Evolutionary conservation across 2,113 vertebrate species (phyloP), one percentile per base, ranked within the genome.

Genomic region (Mirounga angustirostris): DNA sequence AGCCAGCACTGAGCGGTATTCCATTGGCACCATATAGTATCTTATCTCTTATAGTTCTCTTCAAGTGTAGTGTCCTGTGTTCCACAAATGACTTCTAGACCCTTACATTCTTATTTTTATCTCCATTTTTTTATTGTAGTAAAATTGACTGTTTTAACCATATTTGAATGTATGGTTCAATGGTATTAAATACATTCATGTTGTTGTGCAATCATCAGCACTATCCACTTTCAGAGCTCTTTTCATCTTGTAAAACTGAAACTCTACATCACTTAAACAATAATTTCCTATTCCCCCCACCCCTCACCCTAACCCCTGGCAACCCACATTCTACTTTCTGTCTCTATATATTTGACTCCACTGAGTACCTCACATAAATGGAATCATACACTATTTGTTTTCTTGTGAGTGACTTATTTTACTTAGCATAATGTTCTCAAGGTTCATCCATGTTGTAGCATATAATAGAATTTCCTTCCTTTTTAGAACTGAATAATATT

Each of bases 381-480:
- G 13, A 59, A 56, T 90, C 10, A 43, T 63, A 61, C 1, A 46
- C 2, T 74, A 28, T 85, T 79, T 90, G 28, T 69, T 19, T n/a
- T 93, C 26, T 84, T 85, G 11, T 85, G 43, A 76, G 26, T 94
- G 19, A 21, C 18, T 81, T 71, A 88, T 59, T 93, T 97, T 58
- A 78, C 16, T 93, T 86, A 65, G 50, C 13, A 83, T 63, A 54
- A 50, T 28, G 8, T 93, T 15, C 52, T 94, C 52, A 82, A 30
- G n/a, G 21, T 82, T 95, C 36, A 82, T 86, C 13, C 33, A 50
- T 52, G 26, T 46, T 82, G 46, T 52, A 74, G 28, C 30, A 18
- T 93, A 7, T 61, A 26, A 61, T 50, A 58, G 71, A 91, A 58
- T 85, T 92, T 92, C 67, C 21, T 91, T 87, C 10, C 46, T 61